Conservation (phyloP, 2,797 vertebrate genomes). For the Balearica regulorum region DNA sequence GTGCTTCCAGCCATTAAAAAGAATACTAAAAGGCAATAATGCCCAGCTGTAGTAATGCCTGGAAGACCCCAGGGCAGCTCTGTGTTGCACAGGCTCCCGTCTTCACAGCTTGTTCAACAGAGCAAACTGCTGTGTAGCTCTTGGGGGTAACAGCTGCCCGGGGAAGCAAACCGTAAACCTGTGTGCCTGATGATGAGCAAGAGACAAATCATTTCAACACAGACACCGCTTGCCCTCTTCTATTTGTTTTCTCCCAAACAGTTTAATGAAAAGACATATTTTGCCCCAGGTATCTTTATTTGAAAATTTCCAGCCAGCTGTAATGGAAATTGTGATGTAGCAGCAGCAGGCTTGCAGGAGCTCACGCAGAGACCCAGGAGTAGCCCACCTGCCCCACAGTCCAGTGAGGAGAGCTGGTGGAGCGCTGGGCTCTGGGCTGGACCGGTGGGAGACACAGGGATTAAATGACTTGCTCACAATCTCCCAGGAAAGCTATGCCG, state of each 20-base stretch:
- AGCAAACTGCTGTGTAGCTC: neutral
- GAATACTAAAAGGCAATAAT: rapidly evolving
- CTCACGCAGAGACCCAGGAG: neutral
- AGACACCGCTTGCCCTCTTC: neutral
- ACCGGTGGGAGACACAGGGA: rapidly evolving
- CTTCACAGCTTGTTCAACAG: neutral
- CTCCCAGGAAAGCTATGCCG: neutral
- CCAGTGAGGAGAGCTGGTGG: rapidly evolving
- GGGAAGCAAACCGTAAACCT: neutral
- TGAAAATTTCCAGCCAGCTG: neutral
- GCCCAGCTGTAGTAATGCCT: neutral
- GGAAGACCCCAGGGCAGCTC: neutral
- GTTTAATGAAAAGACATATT: neutral
- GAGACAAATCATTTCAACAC: neutral
- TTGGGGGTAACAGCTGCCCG: neutral
- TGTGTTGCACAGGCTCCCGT: neutral
- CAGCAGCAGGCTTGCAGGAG: neutral
- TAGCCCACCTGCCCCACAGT: neutral
- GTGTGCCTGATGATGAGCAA: neutral
- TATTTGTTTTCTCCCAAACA: neutral
- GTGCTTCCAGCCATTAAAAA: neutral
- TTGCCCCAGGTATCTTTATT: neutral
- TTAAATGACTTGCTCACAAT: rapidly evolving
- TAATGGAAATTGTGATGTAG: neutral
- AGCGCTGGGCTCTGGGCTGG: neutral